Evolutionary conservation across 2,888 invertebrate genomes (phyloP), one percentile per base, ranked within the genome.

Genomic region (Tenthredo notha): DNA sequence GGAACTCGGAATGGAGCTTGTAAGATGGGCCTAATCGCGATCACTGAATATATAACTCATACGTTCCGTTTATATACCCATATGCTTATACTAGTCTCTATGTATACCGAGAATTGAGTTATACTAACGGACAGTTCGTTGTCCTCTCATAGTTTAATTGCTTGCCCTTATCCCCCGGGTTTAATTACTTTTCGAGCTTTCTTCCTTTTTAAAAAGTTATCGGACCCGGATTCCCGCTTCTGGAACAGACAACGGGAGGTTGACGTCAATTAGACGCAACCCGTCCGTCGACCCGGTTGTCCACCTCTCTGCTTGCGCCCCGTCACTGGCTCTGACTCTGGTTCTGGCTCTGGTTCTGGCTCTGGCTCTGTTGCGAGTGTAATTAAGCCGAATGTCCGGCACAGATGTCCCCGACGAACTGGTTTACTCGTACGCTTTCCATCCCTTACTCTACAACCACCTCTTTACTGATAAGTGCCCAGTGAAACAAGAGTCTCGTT

Each of bases 381-480:
- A 92, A 92, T 92, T 91, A 92, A 90, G 90, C 89, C 87, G 90
- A 91, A 91, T 90, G 92, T 92, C 92, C 91, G 90, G 90, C 91
- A 90, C 92, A 92, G 91, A 91, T 91, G 91, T 90, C 91, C 80
- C 50, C 43, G 67, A 83, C 65, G 61, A 65, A 83, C 80, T 67
- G 83, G 67, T 70, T 54, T 65, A 61, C 80, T 80, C 80, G 61
- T 65, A 58, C 58, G 80, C 61, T 61, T 80, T 80, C 83, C 83
- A 83, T 67, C 83, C 83, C 67, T 83, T 83, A 15, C 65, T 65
- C 43, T 58, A 61, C 65, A 21, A 54, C 77, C 25, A 80, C 37
- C 70, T 61, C 47, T 67, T 47, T 33, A 25, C 67, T 50, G 83
- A 83, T 83, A 83, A 83, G 83, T 83, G 33, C 50, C 83, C 80